phyloP scores from a whole-genome alignment of 2,888 invertebrate species.

The Tenthredo mesomela region DNA sequence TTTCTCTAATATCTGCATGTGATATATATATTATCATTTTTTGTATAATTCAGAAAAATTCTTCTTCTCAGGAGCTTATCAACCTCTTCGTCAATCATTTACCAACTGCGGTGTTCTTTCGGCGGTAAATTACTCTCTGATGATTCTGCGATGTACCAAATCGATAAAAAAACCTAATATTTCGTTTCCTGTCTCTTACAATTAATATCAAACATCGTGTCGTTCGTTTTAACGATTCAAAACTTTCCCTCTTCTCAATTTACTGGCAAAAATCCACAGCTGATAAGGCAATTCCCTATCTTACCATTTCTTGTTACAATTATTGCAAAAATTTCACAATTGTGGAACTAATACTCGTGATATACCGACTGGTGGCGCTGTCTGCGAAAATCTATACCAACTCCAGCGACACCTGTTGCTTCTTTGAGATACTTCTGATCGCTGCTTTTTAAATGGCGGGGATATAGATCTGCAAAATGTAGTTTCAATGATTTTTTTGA shows the following conservation, averaged over 20 bases:
- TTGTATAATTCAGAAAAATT: not conserved
- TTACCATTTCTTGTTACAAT: not conserved
- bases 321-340: not conserved
- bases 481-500: too few relatives aligned
- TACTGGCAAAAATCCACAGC: not conserved
- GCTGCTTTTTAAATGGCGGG: not conserved
- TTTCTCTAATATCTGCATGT: conserved; percentile 54
- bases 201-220: not conserved
- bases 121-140: not conserved
- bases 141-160: not conserved
- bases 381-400: not conserved
- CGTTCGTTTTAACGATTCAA: not conserved
- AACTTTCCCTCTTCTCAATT: not conserved
- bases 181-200: not conserved
- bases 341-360: not conserved
- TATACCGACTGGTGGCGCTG: not conserved
- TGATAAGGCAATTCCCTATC: not conserved
- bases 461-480: not conserved
- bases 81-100: not conserved
- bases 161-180: not conserved
- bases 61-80: not conserved
- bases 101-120: not conserved
- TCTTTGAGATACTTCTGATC: not conserved
- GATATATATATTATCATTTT: not conserved
- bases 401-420: conserved; percentile 24